Evolutionary conservation across 2,797 vertebrate genomes (phyloP), one percentile per base, ranked within the genome.

Genomic region (Brachymystax lenok): DNA sequence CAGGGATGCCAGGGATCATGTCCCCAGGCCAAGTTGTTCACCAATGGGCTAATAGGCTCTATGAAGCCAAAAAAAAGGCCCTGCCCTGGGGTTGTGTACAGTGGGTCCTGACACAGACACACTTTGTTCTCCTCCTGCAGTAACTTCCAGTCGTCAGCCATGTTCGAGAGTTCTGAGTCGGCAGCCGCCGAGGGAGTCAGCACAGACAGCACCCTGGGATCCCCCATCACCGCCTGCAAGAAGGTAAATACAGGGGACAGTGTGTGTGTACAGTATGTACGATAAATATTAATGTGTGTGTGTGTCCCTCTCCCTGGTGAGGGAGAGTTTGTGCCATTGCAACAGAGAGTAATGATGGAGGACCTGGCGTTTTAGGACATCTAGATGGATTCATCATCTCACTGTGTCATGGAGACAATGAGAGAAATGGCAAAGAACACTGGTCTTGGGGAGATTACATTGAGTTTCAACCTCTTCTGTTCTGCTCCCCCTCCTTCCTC

Each of bases 191-290:
- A 93, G 79, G 89, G 91, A 74, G 83, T 89, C 81, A 94, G 90
- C 89, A 85, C 89, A 0, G 94, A 93, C 83, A 94, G 93, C 84
- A 88, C 91, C 68, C 75, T 93, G 84, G 95, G 94, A 63, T 95
- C 94, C 52, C 95, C 95, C 77, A 92, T 98, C 92, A 96, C 95
- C 30, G 96, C 96, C 76, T 98, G 95, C 86, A 99, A 96, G 87
- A 98, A 98, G 97, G 97, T 98, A 96, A 4, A 2, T 13, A 46
- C 40, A 30, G 5, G 54, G 73, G 12, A 35, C n/a, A 5, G 69
- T 72, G 40, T 61, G 73, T 63, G 24, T 70, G 67, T 74, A 56
- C 35, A 35, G 6, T 61, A 13, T 64, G 30, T 63, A 12, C 1
- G 16, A 14, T 33, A 33, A 12, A 30, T 28, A 59, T 24, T 63